Evolutionary conservation across 2,888 invertebrate species (phyloP), one percentile per base, ranked within the genome.

Genomic region (Caenorhabditis angaria): DNA sequence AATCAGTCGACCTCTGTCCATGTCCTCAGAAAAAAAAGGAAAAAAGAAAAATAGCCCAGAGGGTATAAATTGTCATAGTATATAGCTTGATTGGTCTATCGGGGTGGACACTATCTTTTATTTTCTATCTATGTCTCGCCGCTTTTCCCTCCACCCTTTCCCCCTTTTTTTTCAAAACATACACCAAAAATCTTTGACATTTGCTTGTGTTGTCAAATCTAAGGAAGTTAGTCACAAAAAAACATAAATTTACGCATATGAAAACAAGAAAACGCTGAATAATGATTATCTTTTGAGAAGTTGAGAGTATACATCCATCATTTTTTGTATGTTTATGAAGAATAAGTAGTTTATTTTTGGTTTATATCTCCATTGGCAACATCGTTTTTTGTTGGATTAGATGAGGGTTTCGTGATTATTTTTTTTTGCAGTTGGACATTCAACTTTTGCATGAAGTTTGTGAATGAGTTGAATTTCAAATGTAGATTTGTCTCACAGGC

Each of bases 161-260:
- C 41, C 18, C 41, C 3, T 14, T 41, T 41, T 41, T 32, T 32
- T 32, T 5, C 32, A 5, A 18, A 18, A 14, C 41, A 12, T 41
- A 41, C 41, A 41, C 41, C 41, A 41, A 41, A 41, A 41, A 41
- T 41, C 41, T 41, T 41, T 41, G 41, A 41, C 41, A 41, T 41
- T 41, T 41, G 41, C 41, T 18, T 41, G 41, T 18, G n/a, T n/a
- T n/a, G n/a, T n/a, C n/a, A 12, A 41, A 41, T 41, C 41, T 41
- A 14, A 41, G 41, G 41, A 41, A 41, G 41, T 18, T n/a, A n/a
- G n/a, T n/a, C n/a, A n/a, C 41, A 41, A 41, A 41, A 14, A 41
- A 41, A 41, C 3, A 41, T 32, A 41, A 41, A 18, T n/a, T n/a
- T n/a, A n/a, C n/a, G n/a, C n/a, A n/a, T n/a, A n/a, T n/a, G n/a